A percentile compares a stretch with the other conserved stretches of the same genome.
Conservation (phyloP, 1,140 invertebrate species). For the Dreissena rostriformis region DNA sequence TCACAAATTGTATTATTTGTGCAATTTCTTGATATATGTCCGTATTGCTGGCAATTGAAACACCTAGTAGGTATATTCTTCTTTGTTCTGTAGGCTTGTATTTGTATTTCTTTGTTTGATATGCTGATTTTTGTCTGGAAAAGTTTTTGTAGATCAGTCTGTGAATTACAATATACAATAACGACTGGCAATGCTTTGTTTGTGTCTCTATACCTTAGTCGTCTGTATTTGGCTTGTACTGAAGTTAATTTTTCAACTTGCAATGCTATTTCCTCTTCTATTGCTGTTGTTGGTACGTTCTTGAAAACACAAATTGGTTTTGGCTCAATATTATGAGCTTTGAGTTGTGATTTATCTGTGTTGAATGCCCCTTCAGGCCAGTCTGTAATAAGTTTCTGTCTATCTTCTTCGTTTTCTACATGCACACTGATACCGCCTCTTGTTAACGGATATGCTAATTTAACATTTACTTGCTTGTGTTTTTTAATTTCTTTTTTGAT, state of each 20-base stretch:
- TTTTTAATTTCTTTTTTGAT: conserved; percentile 23
- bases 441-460: conserved; percentile 13
- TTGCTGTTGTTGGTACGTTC: not conserved
- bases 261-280: not conserved
- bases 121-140: not conserved
- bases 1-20: not conserved
- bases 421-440: conserved; percentile 5
- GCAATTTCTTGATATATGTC: not conserved
- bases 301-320: not conserved
- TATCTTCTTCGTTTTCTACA: not conserved
- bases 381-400: not conserved
- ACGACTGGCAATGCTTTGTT: conserved; percentile 9
- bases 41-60: conserved; percentile 12
- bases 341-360: not conserved
- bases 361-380: not conserved
- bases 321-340: not conserved
- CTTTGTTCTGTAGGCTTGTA: conserved; percentile 1
- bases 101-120: not conserved
- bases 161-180: not conserved
- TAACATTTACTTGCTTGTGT: not conserved
- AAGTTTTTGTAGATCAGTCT: not conserved
- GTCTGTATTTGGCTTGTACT: not conserved
- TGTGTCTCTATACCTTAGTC: conserved; percentile 17
- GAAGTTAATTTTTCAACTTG: not conserved
- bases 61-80: conserved; percentile 12